These are phyloP conservation scores for Conus canariensis DNA, from an alignment of 2,888 invertebrate species.

Conservation along the genomic window DNA sequence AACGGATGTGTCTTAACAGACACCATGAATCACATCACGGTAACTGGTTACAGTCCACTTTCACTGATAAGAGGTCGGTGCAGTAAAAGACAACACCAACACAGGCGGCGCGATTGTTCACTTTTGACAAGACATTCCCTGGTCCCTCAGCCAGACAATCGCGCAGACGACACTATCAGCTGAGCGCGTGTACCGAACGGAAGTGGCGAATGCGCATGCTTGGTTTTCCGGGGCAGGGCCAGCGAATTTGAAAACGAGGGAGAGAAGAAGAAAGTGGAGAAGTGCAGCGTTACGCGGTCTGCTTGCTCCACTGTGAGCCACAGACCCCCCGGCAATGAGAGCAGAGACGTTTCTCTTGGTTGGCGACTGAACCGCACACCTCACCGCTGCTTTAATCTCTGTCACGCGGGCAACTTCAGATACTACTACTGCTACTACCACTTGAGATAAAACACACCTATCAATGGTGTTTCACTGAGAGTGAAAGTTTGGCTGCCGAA, in stretches of 20 bases:
- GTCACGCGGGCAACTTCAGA: background rate
- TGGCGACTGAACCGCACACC: background rate
- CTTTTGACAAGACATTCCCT: too few species aligned
- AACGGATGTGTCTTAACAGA: too few species aligned
- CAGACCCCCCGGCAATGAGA: background rate
- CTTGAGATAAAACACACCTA: too few species aligned
- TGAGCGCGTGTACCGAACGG: conserved; percentile 39
- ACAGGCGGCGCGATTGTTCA: too few species aligned
- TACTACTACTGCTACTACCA: background rate
- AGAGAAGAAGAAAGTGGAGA: background rate
- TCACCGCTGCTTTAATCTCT: background rate
- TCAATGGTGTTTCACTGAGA: too few species aligned
- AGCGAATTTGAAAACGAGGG: background rate
- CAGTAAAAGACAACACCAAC: too few species aligned
- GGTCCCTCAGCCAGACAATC: too few species aligned
- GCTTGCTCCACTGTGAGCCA: background rate
- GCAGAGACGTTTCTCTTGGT: background rate
- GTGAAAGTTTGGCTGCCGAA: too few species aligned
- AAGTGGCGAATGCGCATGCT: conserved; percentile 41
- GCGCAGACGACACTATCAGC: conserved; percentile 34
- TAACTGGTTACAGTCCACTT: too few species aligned
- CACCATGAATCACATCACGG: too few species aligned
- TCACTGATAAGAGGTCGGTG: too few species aligned
- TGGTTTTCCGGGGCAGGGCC: background rate
- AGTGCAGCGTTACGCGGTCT: background rate